Percentiles rank a stretch among this genome's conserved stretches.
phyloP scores from a whole-genome alignment of 2,888 invertebrate species.

The Cheilosia vulpina region DNA sequence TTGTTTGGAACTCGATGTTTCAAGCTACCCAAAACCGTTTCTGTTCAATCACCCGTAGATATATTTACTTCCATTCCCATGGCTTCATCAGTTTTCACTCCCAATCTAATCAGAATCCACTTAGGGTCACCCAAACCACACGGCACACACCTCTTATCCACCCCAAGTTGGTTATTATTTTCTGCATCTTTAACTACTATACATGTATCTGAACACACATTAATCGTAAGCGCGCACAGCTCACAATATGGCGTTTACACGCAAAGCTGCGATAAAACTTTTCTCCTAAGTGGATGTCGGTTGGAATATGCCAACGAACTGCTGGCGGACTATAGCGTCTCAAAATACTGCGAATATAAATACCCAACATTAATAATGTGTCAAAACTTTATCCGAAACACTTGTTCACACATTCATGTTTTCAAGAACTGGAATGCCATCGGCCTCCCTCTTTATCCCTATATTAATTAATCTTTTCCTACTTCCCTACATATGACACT shows the following conservation, averaged over 20 bases:
- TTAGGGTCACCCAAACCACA: too few species aligned
- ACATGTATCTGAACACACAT: constrained; percentile 37
- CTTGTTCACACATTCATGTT: constrained; percentile 40
- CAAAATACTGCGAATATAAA: constrained; percentile 41
- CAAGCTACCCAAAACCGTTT: too few species aligned
- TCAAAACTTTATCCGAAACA: constrained; percentile 53
- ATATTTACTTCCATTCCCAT: too few species aligned
- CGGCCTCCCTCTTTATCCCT: neutral
- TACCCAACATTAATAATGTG: constrained; percentile 57
- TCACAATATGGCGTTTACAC: constrained; percentile 24
- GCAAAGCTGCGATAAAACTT: constrained; percentile 46
- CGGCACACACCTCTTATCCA: neutral
- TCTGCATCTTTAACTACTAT: constrained; percentile 38
- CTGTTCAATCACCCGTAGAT: too few species aligned
- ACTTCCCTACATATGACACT: constrained; percentile 44
- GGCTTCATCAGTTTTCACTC: too few species aligned
- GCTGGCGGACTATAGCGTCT: neutral
- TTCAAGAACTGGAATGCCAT: constrained; percentile 25
- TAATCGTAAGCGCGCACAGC: constrained; percentile 34
- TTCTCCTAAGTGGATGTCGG: constrained; percentile 29
- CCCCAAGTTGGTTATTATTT: constrained; percentile 1
- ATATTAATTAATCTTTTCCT: constrained; percentile 62
- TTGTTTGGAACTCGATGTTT: too few species aligned
- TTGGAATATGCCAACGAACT: too few species aligned
- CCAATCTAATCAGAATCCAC: too few species aligned